These are phyloP conservation scores for Trichonephila inaurata DNA, from an alignment of 1,140 invertebrate genomes.

Conservation along the genomic window DNA sequence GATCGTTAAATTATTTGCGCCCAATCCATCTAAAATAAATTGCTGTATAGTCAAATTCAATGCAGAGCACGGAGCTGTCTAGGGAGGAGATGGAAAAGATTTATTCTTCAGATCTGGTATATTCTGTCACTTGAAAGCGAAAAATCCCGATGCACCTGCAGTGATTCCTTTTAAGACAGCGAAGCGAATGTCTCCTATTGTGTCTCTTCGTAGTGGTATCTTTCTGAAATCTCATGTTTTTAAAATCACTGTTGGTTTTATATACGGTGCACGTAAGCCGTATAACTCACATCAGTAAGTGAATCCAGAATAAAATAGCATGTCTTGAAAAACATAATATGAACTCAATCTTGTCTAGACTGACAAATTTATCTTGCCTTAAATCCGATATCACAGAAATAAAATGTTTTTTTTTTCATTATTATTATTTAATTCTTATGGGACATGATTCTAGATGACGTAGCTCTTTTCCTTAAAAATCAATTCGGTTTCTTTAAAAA, in stretches of 20 bases:
- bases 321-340: neutral
- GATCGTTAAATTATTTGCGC: neutral
- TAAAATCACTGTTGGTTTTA: neutral
- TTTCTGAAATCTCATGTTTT: constrained; percentile 10
- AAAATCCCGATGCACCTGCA: constrained; percentile 8
- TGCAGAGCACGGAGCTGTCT: neutral
- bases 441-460: neutral
- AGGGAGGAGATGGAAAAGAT: neutral
- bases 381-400: neutral
- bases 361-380: neutral
- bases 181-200: constrained; percentile 9
- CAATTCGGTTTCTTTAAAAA: neutral
- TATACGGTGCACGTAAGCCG: neutral
- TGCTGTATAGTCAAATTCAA: neutral
- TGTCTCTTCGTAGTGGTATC: neutral
- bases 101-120: neutral
- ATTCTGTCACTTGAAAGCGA: neutral
- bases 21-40: constrained; percentile 25
- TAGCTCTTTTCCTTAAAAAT: neutral
- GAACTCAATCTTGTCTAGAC: neutral
- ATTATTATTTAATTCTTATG: neutral
- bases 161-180: constrained; percentile 21
- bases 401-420: neutral
- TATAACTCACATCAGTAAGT: neutral
- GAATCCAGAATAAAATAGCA: neutral